Conservation (phyloP, 1,140 invertebrate genomes). For the Pollicipes pollicipes region DNA sequence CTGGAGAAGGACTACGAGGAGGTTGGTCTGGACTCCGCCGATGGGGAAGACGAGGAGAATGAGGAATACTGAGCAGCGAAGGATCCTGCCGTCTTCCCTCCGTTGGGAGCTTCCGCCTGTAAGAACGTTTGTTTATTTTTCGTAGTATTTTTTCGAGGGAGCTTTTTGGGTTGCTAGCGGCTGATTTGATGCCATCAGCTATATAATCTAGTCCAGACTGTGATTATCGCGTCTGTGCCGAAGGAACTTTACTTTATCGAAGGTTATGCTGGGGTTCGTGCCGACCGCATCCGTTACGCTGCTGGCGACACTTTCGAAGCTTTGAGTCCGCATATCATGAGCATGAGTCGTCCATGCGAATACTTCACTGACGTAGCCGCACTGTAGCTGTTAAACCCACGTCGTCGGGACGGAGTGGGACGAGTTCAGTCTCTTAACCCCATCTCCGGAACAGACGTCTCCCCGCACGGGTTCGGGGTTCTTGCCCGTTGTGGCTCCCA, state of each 20-base stretch:
- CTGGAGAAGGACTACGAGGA: slow-evolving; percentile 71
- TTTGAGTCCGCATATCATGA: not conserved
- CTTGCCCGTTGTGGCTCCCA: no score
- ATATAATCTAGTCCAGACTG: not conserved
- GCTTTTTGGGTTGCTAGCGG: not conserved
- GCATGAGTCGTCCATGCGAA: not conserved
- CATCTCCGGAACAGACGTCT: no score
- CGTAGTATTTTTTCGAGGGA: not conserved
- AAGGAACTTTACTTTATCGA: not conserved
- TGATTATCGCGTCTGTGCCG: not conserved
- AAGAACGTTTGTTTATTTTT: not conserved
- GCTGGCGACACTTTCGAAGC: not conserved
- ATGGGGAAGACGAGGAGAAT: slow-evolving; percentile 26
- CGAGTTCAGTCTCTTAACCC: no score
- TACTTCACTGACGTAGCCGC: no score
- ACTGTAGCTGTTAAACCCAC: no score
- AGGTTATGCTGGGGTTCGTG: no score
- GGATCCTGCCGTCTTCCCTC: not conserved
- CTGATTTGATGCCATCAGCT: not conserved
- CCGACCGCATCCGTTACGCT: not conserved
- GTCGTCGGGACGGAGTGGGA: no score
- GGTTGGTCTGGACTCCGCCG: slow-evolving; percentile 44
- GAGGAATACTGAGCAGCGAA: slow-evolving; percentile 21
- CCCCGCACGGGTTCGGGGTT: no score
- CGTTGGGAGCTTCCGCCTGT: no score